phyloP scores from a whole-genome alignment of 1,140 invertebrate genomes.

The Psix sp. region DNA sequence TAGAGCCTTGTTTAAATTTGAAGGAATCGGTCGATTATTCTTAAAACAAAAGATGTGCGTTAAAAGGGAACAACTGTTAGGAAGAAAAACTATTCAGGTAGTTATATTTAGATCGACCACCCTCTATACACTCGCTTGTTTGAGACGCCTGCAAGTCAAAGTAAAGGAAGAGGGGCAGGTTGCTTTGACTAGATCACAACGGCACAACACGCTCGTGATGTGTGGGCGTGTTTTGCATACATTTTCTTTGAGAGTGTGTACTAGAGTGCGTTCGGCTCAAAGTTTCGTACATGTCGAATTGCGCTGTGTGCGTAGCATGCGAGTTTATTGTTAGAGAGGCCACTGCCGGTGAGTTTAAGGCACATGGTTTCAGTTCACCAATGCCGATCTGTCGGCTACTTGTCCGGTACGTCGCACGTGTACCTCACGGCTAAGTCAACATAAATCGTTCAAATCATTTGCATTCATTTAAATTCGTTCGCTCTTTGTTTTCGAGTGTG shows the following conservation, averaged over 20 bases:
- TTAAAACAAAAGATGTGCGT: constrained; percentile 22
- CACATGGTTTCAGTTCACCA: constrained; percentile 68
- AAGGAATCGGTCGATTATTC: constrained; percentile 13
- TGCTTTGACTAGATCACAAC: constrained; percentile 46
- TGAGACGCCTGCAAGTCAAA: constrained; percentile 10
- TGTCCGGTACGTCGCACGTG: constrained; percentile 25
- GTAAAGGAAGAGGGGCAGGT: background rate
- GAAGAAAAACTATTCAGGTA: constrained; percentile 34
- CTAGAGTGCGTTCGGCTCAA: constrained; percentile 37
- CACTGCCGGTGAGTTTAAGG: constrained; percentile 43
- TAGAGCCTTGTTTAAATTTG: background rate
- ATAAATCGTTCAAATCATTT: constrained; percentile 27
- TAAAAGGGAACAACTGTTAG: background rate
- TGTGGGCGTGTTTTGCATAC: constrained; percentile 50
- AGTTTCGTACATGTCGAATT: constrained; percentile 49
- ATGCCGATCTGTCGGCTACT: constrained; percentile 60
- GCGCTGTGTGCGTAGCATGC: constrained; percentile 62
- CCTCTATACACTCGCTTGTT: constrained; percentile 43
- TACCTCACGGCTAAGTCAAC: constrained; percentile 8
- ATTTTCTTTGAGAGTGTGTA: constrained; percentile 24
- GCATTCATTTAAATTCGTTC: constrained; percentile 18
- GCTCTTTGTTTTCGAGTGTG: constrained; percentile 10
- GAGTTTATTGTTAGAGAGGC: constrained; percentile 74
- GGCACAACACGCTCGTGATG: constrained; percentile 22
- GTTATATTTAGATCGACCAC: constrained; percentile 44